These are phyloP conservation scores for Coptodon rendalli DNA, from an alignment of 2,113 vertebrate genomes.

Conservation along the genomic window DNA sequence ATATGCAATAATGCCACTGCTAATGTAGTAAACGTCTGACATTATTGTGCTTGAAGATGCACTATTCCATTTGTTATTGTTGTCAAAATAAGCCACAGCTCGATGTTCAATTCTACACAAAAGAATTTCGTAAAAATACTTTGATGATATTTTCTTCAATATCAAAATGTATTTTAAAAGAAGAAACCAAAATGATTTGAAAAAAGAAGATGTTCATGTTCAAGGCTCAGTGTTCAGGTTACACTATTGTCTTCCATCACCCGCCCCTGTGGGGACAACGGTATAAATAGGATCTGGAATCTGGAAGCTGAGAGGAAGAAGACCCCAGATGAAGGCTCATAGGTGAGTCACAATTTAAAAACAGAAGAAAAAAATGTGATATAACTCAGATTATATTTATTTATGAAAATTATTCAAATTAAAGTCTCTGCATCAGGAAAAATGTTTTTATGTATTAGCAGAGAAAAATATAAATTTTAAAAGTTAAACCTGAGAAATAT, in stretches of 20 bases:
- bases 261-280: constrained; percentile 26
- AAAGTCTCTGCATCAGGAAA: not conserved
- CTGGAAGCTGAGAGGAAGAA: not conserved
- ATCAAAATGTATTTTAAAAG: not conserved
- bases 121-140: not conserved
- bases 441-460: not conserved
- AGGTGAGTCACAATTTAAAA: constrained; percentile 26
- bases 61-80: not conserved
- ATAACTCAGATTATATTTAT: not conserved
- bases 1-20: not conserved
- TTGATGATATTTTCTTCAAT: not conserved
- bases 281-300: constrained; percentile 47
- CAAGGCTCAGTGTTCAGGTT: constrained; percentile 40
- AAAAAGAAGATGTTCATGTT: not conserved
- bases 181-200: not conserved
- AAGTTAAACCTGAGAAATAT: not conserved
- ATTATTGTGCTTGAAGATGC: not conserved
- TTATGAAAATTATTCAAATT: not conserved
- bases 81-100: not conserved
- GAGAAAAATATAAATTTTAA: not conserved
- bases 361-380: not conserved
- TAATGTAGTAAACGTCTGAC: not conserved
- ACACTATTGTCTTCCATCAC: constrained; percentile 36
- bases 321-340: constrained; percentile 17
- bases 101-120: not conserved